A percentile compares a stretch with the other conserved stretches of the same genome.
phyloP scores from a whole-genome alignment of 2,888 invertebrate species.

The Axea sp. region DNA sequence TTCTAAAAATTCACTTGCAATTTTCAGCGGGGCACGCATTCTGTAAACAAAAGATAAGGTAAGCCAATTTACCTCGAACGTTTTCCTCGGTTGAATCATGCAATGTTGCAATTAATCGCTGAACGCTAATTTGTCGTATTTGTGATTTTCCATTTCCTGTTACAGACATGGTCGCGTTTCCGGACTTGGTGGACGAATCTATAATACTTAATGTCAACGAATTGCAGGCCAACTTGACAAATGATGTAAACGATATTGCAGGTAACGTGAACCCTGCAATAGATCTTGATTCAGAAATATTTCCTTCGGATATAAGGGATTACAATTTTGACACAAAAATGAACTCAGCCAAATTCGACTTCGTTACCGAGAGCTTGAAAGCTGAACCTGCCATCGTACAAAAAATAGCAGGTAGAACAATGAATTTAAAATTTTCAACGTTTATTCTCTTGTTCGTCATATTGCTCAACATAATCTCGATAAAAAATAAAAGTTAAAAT shows the following conservation, averaged over 20 bases:
- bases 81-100: too few species aligned
- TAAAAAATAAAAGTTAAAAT: too few species aligned
- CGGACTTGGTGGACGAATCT: conserved; percentile 72
- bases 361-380: conserved; percentile 66
- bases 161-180: conserved; percentile 76
- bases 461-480: too few species aligned
- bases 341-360: conserved; percentile 64
- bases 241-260: conserved; percentile 48
- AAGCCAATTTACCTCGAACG: conserved; percentile 36
- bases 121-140: neutral
- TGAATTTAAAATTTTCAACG: too few species aligned
- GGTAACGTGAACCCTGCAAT: conserved; percentile 44
- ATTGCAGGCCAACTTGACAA: conserved; percentile 49
- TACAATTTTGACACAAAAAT: conserved; percentile 53
- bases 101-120: too few species aligned
- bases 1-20: conserved; percentile 47
- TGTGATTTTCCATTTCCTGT: conserved; percentile 20
- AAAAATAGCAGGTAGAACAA: conserved; percentile 74
- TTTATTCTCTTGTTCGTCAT: too few species aligned
- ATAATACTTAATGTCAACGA: conserved; percentile 64
- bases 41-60: conserved; percentile 71
- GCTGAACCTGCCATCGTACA: conserved; percentile 68
- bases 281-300: conserved; percentile 1
- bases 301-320: conserved; percentile 14
- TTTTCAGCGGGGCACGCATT: conserved; percentile 61